Evolutionary conservation across 2,888 invertebrate genomes (phyloP).

Genomic region (Drosophila borealis): DNA sequence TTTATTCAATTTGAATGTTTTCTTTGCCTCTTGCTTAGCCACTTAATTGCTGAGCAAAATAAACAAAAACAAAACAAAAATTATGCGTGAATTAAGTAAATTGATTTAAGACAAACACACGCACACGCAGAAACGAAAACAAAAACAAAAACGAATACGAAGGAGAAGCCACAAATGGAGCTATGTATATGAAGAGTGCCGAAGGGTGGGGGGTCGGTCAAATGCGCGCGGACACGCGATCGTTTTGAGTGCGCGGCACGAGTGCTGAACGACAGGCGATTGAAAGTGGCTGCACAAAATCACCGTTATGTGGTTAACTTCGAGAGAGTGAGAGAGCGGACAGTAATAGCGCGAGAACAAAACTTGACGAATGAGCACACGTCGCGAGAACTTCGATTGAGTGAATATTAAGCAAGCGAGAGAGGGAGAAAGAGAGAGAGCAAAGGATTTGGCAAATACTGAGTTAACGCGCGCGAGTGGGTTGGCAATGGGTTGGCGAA

Average conservation of each 20-base stretch:
- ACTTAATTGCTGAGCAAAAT: slow-evolving; percentile 51
- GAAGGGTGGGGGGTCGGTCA: not conserved
- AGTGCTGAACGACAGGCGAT: slow-evolving; percentile 30
- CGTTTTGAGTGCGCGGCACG: slow-evolving; percentile 19
- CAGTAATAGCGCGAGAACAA: not conserved
- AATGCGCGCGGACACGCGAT: slow-evolving; percentile 20
- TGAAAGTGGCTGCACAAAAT: slow-evolving; percentile 10
- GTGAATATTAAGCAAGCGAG: not conserved
- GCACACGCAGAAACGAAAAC: slow-evolving; percentile 11
- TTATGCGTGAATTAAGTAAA: slow-evolving; percentile 45
- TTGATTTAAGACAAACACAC: slow-evolving; percentile 43
- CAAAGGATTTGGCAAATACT: slow-evolving; percentile 30
- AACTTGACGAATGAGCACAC: not conserved
- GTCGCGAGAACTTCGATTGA: not conserved
- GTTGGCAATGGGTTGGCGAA: not conserved
- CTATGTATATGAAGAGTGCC: not conserved
- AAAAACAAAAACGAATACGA: slow-evolving; percentile 5
- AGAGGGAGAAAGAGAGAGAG: not conserved
- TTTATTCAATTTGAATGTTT: slow-evolving; percentile 19
- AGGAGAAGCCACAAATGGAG: not conserved
- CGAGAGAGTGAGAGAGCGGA: not conserved
- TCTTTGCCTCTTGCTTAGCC: slow-evolving; percentile 26
- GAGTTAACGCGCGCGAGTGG: not conserved
- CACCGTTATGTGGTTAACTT: slow-evolving; percentile 43
- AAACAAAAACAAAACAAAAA: slow-evolving; percentile 56